These are phyloP conservation scores for Avahi laniger DNA, from an alignment of 2,797 vertebrate species.

Conservation along the genomic window DNA sequence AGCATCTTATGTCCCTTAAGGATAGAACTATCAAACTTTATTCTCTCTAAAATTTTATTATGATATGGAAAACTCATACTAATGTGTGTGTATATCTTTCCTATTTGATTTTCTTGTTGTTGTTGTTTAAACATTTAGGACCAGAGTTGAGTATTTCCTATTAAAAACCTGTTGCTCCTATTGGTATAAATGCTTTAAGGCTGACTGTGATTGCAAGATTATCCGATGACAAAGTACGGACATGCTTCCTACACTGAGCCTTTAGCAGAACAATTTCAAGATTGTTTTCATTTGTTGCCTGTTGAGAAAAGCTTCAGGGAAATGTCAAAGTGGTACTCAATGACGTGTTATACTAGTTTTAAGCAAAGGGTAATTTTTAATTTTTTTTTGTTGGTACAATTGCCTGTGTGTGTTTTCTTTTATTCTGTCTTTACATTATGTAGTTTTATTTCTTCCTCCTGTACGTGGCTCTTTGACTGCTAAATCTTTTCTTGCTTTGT, in stretches of 20 bases:
- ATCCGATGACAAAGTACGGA: slow-evolving; percentile 38
- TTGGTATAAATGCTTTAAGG: not conserved
- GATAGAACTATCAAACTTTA: not conserved
- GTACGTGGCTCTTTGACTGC: slow-evolving; percentile 48
- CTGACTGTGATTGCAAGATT: not conserved
- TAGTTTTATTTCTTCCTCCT: slow-evolving; percentile 48
- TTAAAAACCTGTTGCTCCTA: slow-evolving; percentile 69
- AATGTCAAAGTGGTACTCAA: slow-evolving; percentile 60
- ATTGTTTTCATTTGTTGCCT: slow-evolving; percentile 73
- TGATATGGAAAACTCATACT: not conserved
- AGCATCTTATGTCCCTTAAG: not conserved
- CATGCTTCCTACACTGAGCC: slow-evolving; percentile 16
- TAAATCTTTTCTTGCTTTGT: slow-evolving; percentile 60
- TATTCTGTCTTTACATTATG: slow-evolving; percentile 31
- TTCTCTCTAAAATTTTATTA: slow-evolving; percentile 11
- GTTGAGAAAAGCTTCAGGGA: slow-evolving; percentile 72
- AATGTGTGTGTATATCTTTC: not conserved
- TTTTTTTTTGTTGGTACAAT: slow-evolving; percentile 64
- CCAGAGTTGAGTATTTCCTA: not conserved
- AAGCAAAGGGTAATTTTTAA: slow-evolving; percentile 71
- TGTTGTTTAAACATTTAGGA: not conserved
- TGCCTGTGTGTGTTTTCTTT: slow-evolving; percentile 50
- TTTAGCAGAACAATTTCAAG: slow-evolving; percentile 66
- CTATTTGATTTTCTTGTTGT: not conserved
- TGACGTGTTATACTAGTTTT: slow-evolving; percentile 72